Evolutionary conservation across 2,797 vertebrate species (phyloP).

Genomic region (Pempheris klunzingeri): DNA sequence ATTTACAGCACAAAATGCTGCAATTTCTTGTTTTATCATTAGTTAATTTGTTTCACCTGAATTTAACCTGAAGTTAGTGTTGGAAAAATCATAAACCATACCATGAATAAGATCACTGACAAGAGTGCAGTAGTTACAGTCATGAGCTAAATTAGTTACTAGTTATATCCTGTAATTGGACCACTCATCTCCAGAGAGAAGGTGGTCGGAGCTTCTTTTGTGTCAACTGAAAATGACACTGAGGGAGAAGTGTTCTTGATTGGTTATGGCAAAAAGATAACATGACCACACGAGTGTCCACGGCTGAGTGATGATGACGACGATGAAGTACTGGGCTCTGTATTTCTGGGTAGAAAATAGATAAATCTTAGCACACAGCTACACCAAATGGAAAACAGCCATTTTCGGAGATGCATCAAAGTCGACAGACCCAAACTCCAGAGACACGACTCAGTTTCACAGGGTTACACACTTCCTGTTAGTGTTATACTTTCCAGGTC

Average conservation of each 20-base stretch:
- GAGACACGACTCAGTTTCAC: slow-evolving; percentile 10
- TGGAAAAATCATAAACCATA: too few species aligned
- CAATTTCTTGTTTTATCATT: not conserved
- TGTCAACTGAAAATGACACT: not conserved
- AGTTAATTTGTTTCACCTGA: too few species aligned
- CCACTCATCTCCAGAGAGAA: not conserved
- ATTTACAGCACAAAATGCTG: not conserved
- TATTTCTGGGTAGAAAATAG: too few species aligned
- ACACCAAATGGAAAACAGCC: not conserved
- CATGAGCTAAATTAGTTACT: not conserved
- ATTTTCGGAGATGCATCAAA: slow-evolving; percentile 27
- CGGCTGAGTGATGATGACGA: not conserved
- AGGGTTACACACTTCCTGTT: slow-evolving; percentile 32
- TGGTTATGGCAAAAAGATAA: not conserved
- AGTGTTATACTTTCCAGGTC: slow-evolving; percentile 21
- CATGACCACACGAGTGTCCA: not conserved
- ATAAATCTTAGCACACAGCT: not conserved
- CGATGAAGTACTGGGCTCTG: too few species aligned
- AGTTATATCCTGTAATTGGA: not conserved
- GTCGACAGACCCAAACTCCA: slow-evolving; percentile 18
- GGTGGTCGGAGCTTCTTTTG: not conserved
- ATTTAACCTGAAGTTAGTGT: not conserved
- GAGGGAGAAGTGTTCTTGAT: not conserved
- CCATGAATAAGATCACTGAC: not conserved
- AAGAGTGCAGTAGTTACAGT: not conserved